Evolutionary conservation across 2,888 invertebrate genomes (phyloP).

Genomic region (Protodeltote pygarga): DNA sequence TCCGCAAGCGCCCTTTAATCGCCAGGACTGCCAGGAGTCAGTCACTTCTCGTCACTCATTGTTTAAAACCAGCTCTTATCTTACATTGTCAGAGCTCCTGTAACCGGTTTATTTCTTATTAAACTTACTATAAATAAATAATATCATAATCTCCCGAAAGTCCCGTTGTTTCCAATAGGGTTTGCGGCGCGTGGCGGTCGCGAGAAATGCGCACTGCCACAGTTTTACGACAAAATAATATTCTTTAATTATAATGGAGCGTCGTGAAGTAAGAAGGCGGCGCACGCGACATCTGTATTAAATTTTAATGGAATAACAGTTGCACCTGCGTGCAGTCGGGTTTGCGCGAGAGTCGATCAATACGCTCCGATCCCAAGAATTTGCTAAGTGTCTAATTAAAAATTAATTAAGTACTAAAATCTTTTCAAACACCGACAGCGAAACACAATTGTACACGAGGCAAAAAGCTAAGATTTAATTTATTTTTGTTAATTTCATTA

Average conservation of each 20-base stretch:
- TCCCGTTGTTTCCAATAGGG: constrained; percentile 69
- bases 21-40: constrained; percentile 15
- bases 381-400: constrained; percentile 76
- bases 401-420: constrained; percentile 68
- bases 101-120: constrained; percentile 35
- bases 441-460: constrained; percentile 46
- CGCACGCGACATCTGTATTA: constrained; percentile 85
- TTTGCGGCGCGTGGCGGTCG: constrained; percentile 72
- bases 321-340: constrained; percentile 78
- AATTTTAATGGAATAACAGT: constrained; percentile 81
- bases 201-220: constrained; percentile 60
- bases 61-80: constrained; percentile 26
- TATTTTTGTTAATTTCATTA: constrained; percentile 6
- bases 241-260: constrained; percentile 84
- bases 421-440: constrained; percentile 52
- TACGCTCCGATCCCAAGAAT: constrained; percentile 64
- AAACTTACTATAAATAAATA: constrained; percentile 44
- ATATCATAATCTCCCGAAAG: constrained; percentile 65
- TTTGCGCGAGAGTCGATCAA: constrained; percentile 68
- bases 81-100: constrained; percentile 36
- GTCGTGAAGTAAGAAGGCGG: constrained; percentile 78
- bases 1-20: constrained; percentile 5
- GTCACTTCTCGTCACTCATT: constrained; percentile 20
- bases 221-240: constrained; percentile 84
- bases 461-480: constrained; percentile 13